A percentile compares a stretch with the other conserved stretches of the same genome.
phyloP scores from a whole-genome alignment of 2,113 vertebrate species.

The Gila orcuttii region DNA sequence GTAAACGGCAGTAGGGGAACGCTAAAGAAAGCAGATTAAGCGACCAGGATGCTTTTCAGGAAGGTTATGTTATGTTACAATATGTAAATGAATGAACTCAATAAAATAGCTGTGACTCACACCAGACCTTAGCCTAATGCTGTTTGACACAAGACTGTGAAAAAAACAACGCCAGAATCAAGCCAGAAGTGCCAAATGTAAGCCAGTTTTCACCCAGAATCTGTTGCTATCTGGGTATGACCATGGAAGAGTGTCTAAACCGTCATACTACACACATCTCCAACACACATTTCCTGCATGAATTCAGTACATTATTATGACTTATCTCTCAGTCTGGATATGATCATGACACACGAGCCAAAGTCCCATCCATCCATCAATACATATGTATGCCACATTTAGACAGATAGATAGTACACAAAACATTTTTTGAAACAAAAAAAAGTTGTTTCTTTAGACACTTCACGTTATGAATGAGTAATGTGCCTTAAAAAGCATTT shows the following conservation, averaged over 20 bases:
- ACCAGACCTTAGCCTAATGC: too few species aligned
- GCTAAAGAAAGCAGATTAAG: background rate
- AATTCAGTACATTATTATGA: background rate
- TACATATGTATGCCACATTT: background rate
- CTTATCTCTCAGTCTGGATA: background rate
- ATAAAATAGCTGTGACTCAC: background rate
- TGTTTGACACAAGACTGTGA: too few species aligned
- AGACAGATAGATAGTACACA: background rate
- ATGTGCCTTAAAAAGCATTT: background rate
- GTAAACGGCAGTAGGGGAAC: background rate
- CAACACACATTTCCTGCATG: background rate
- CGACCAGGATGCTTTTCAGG: background rate
- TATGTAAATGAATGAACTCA: conserved; percentile 6
- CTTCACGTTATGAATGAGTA: background rate
- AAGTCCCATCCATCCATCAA: background rate
- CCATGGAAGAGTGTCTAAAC: background rate
- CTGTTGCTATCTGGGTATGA: too few species aligned
- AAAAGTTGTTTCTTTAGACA: background rate
- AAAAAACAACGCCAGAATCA: too few species aligned
- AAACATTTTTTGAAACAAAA: background rate
- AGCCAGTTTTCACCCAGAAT: too few species aligned
- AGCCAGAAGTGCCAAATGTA: too few species aligned
- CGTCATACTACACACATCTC: background rate
- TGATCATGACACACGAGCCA: background rate
- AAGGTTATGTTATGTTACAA: background rate